phyloP scores from a whole-genome alignment of 2,797 vertebrate genomes.

The Crenichthys baileyi region DNA sequence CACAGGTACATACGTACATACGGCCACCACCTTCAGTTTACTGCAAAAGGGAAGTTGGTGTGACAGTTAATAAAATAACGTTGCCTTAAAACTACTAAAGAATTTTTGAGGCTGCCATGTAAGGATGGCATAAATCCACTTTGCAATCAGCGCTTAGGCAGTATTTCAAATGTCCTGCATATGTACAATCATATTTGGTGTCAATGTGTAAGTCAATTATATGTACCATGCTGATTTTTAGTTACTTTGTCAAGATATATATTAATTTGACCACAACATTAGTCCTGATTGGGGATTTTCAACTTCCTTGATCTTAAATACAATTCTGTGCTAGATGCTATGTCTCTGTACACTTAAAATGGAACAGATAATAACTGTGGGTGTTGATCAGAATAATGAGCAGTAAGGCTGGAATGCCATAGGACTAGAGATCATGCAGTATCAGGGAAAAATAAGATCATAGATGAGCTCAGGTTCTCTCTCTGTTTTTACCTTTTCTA shows the following conservation, averaged over 20 bases:
- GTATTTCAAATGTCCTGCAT: background rate
- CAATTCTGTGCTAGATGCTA: conserved; percentile 7
- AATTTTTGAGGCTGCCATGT: background rate
- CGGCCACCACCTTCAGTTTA: too few relatives aligned
- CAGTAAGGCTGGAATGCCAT: conserved; percentile 50
- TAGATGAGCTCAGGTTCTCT: conserved; percentile 41
- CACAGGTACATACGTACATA: too few relatives aligned
- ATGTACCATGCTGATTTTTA: background rate
- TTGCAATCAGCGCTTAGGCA: background rate
- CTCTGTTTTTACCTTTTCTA: conserved; percentile 16
- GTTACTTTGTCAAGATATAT: background rate
- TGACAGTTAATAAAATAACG: background rate
- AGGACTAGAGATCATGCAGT: conserved; percentile 44
- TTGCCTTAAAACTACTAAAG: background rate
- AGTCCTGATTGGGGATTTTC: background rate
- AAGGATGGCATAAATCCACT: background rate
- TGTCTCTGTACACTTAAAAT: conserved; percentile 27
- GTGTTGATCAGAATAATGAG: conserved; percentile 65
- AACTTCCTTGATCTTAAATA: background rate
- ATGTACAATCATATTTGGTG: too few relatives aligned
- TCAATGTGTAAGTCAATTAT: background rate
- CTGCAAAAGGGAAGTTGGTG: background rate
- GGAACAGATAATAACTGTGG: conserved; percentile 30
- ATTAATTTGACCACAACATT: background rate
- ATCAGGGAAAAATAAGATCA: conserved; percentile 51